A percentile compares a stretch with the other conserved stretches of the same genome.
Conservation (phyloP, 2,113 vertebrate genomes). For the Neodon shergylaensis region DNA sequence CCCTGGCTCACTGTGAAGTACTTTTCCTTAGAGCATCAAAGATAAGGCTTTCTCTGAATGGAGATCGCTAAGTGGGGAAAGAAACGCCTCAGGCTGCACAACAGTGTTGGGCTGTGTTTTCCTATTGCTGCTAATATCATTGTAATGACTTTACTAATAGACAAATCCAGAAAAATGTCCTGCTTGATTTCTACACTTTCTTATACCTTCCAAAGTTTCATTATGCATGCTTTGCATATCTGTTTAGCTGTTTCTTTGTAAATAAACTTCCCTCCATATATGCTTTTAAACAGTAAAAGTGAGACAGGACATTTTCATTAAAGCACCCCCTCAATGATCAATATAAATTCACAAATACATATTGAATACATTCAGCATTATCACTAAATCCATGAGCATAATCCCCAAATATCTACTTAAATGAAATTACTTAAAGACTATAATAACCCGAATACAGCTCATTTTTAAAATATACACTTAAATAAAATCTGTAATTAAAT, state of each 20-base stretch:
- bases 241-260: conserved; percentile 14
- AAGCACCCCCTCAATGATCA: background rate
- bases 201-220: background rate
- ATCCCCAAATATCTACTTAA: conserved; percentile 35
- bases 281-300: conserved; percentile 35
- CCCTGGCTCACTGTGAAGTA: too few relatives aligned
- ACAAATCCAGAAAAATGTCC: background rate
- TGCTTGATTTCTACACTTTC: background rate
- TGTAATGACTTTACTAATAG: background rate
- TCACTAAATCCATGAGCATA: conserved; percentile 45
- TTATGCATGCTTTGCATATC: background rate
- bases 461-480: background rate
- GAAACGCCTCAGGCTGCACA: background rate
- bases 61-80: background rate
- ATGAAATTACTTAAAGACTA: conserved; percentile 53
- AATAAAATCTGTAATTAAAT: conserved; percentile 51
- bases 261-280: background rate
- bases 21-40: background rate
- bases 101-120: background rate
- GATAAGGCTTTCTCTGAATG: background rate
- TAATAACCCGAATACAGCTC: conserved; percentile 28
- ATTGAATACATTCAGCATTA: conserved; percentile 30
- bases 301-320: conserved; percentile 2
- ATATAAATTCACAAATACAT: conserved; percentile 49
- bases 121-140: background rate